Base-by-base conservation (phyloP, 2,888 invertebrate species). In the Ormyrus rosae region DNA sequence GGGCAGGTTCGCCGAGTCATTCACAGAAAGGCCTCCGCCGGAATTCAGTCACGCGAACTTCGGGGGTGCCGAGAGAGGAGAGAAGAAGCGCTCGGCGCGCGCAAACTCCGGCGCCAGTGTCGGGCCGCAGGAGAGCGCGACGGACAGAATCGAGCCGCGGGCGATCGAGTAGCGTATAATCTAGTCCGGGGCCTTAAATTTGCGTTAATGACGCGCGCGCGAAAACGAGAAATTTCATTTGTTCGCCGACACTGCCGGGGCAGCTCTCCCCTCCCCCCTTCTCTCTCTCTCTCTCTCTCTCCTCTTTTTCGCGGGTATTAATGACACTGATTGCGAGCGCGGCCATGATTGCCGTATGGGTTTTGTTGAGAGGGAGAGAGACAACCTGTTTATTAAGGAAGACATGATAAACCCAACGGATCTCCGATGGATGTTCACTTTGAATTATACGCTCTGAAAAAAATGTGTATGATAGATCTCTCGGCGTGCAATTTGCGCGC, bases 1-100 rank as follows among this genome's bases (percentile, higher is more conserved):
- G 9, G 46, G 48, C 8, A 3, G 34, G 34, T 34, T 34, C 13
- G 19, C 34, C 48, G 85, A 89, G 89, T 89, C 90, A 90, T 90
- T 89, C 89, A 90, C 89, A 87, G 89, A 90, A 90, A 90, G 87
- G 34, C 34, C 34, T 34, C 34, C 34, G 4, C 34, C 86, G 87
- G 86, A 88, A 87, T 87, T 86, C 87, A 88, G 88, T 87, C 87
- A 77, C 77, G 77, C 70, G 61, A 64, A 34, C 85, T 82, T 85
- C 75, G 81, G 82, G 34, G 34, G 2, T 34, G 34, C 34, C 34
- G 34, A 34, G 34, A 34, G 4, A 34, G 34, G 34, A 34, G 34
- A 81, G 81, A 82, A 83, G 81, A 80, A 61, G 84, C 82, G 84
- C 85, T 83, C 85, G 81, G 11, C 13, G n/a, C 48, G 75, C 65